Evolutionary conservation across 2,797 vertebrate genomes (phyloP).

Genomic region (Carapus acus): DNA sequence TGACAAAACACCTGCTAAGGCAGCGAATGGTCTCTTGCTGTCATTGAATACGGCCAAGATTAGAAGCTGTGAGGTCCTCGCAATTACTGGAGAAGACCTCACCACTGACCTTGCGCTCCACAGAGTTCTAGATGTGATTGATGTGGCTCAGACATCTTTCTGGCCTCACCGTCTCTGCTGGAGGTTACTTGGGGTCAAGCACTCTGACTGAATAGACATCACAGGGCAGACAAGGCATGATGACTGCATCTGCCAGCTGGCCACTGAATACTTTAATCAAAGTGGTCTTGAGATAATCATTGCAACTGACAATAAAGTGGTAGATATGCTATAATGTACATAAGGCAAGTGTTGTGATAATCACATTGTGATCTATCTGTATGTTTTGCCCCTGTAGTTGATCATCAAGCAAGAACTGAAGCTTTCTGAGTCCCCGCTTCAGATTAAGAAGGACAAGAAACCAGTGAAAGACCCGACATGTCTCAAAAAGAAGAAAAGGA

Average conservation of each 20-base stretch:
- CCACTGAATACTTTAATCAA: background rate
- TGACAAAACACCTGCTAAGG: no score
- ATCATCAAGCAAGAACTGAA: constrained; percentile 97
- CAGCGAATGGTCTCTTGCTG: no score
- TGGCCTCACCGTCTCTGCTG: background rate
- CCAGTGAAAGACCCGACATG: constrained; percentile 84
- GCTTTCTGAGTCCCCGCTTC: constrained; percentile 82
- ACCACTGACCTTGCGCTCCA: background rate
- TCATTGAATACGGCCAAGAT: no score
- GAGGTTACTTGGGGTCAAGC: background rate
- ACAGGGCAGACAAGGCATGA: background rate
- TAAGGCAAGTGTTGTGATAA: constrained; percentile 20
- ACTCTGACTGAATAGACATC: no score
- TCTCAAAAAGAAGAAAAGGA: constrained; percentile 98
- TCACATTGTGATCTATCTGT: constrained; percentile 7
- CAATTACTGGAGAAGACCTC: background rate
- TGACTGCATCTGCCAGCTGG: no score
- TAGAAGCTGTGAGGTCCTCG: no score
- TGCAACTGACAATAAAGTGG: no score
- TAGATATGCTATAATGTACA: constrained; percentile 17
- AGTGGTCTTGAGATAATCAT: background rate
- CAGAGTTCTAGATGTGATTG: background rate
- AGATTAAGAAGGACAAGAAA: constrained; percentile 89
- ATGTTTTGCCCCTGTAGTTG: constrained; percentile 71
- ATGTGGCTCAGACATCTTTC: background rate